Conservation (phyloP, 2,113 vertebrate genomes). For the Tachycineta bicolor region DNA sequence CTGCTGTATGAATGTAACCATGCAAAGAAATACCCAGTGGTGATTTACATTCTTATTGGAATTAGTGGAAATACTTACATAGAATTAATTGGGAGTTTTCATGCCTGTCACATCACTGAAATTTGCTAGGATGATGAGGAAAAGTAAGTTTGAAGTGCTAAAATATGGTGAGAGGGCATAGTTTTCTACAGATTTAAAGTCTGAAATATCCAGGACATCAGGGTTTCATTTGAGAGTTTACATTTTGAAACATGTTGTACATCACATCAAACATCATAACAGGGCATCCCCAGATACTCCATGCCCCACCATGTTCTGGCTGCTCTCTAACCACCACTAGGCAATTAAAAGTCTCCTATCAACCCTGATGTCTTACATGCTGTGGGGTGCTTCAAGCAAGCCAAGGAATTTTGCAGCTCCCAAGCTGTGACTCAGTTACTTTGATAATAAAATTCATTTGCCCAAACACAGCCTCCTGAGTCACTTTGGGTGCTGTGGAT, state of each 20-base stretch:
- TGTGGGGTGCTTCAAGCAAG: background rate
- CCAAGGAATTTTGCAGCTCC: background rate
- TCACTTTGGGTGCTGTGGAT: background rate
- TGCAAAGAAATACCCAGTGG: constrained; percentile 1
- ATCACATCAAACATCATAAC: background rate
- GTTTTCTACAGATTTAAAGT: background rate
- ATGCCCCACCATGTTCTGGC: background rate
- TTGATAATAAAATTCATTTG: background rate
- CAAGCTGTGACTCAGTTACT: background rate
- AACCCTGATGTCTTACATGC: background rate
- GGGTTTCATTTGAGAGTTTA: background rate
- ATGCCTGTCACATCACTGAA: background rate
- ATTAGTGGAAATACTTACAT: background rate
- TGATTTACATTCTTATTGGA: constrained; percentile 59
- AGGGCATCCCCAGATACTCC: background rate
- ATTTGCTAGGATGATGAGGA: background rate
- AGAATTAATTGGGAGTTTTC: constrained; percentile 16
- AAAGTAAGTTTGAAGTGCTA: background rate
- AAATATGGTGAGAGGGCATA: background rate
- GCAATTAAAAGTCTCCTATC: background rate
- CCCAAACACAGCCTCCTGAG: background rate
- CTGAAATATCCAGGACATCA: background rate
- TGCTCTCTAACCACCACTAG: background rate
- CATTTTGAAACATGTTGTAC: background rate
- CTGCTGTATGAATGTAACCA: background rate